phyloP scores from a whole-genome alignment of 2,113 vertebrate species.

The Pygoscelis antarcticus region DNA sequence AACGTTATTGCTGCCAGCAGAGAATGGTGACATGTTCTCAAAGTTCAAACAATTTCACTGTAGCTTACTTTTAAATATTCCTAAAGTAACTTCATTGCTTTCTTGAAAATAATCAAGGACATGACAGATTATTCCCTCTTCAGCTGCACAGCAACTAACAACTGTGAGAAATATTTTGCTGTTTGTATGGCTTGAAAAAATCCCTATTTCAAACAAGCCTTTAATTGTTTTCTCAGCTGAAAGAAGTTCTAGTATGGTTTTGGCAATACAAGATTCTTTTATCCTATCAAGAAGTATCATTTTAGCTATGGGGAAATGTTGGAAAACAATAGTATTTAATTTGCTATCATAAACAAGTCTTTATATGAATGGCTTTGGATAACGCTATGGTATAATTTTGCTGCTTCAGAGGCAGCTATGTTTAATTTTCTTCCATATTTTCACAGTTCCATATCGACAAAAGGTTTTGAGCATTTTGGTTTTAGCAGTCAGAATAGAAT shows the following conservation, averaged over 20 bases:
- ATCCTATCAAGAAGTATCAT: not conserved
- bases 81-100: not conserved
- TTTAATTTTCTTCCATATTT: not conserved
- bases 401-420: not conserved
- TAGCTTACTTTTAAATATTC: not conserved
- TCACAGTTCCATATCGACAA: not conserved
- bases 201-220: not conserved
- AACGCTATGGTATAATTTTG: not conserved
- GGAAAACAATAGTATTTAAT: not conserved
- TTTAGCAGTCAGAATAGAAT: not conserved
- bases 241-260: not conserved
- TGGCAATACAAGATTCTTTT: not conserved
- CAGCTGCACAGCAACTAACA: not conserved
- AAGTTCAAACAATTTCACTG: not conserved
- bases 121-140: not conserved
- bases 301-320: not conserved
- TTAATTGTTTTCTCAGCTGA: slow-evolving; percentile 14
- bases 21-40: not conserved
- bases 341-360: not conserved
- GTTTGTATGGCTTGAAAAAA: not conserved
- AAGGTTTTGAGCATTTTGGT: not conserved
- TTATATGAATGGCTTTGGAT: not conserved
- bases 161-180: not conserved
- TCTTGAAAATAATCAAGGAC: not conserved
- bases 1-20: not conserved